Evolutionary conservation across 2,888 invertebrate genomes (phyloP).

Genomic region (Nymphalis c-album): DNA sequence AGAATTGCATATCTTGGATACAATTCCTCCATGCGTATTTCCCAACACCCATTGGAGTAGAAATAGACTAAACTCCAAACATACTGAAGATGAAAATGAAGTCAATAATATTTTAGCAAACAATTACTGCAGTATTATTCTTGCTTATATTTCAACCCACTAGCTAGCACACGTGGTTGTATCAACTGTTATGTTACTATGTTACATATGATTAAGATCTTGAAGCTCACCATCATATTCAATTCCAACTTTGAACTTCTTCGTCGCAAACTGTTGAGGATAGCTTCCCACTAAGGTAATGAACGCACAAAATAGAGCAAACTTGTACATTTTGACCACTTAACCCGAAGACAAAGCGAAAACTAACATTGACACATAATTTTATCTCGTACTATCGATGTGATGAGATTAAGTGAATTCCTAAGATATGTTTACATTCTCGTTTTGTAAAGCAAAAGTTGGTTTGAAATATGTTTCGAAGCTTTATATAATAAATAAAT

Average conservation of each 20-base stretch:
- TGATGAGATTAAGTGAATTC: conserved; percentile 25
- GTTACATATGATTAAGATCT: not conserved
- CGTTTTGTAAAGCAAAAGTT: not conserved
- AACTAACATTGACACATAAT: conserved; percentile 30
- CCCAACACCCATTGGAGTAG: too few species aligned
- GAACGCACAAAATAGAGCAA: conserved; percentile 43
- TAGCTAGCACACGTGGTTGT: too few species aligned
- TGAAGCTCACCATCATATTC: conserved; percentile 68
- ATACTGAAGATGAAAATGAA: too few species aligned
- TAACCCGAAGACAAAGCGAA: conserved; percentile 22
- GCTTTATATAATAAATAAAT: too few species aligned
- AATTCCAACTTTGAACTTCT: conserved; percentile 66
- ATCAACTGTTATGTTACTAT: too few species aligned
- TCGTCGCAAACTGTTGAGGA: conserved; percentile 53
- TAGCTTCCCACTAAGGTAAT: conserved; percentile 45
- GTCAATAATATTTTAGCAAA: too few species aligned
- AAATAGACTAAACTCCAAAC: too few species aligned
- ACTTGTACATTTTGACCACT: conserved; percentile 31
- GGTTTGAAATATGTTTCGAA: too few species aligned
- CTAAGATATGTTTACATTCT: conserved; percentile 12
- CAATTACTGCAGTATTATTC: too few species aligned
- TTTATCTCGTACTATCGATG: conserved; percentile 28
- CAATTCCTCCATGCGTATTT: too few species aligned
- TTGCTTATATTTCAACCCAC: too few species aligned
- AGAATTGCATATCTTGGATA: too few species aligned